Evolutionary conservation across 2,797 vertebrate genomes (phyloP).

Genomic region (Spondyliosoma cantharus): DNA sequence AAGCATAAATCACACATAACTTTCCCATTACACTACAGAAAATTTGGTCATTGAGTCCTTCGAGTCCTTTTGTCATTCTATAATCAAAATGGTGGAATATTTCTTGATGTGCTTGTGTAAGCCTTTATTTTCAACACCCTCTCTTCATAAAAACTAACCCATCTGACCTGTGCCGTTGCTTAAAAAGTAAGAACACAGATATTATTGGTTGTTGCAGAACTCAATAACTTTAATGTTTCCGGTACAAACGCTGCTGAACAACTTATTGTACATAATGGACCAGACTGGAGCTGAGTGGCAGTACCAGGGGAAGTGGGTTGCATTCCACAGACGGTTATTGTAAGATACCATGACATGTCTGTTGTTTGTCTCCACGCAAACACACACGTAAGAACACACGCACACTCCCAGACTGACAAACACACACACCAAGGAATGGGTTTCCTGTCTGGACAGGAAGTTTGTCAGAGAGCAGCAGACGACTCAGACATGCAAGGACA

Average conservation of each 20-base stretch:
- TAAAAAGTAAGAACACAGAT: background rate
- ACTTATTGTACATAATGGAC: constrained; percentile 8
- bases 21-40: constrained; percentile 3
- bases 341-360: constrained; percentile 70
- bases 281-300: constrained; percentile 23
- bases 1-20: background rate
- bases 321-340: constrained; percentile 78
- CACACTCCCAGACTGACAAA: constrained; percentile 62
- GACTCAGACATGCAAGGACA: constrained; percentile 17
- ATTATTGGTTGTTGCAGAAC: background rate
- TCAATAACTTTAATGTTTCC: background rate
- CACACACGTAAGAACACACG: constrained; percentile 50
- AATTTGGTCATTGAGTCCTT: background rate
- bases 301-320: constrained; percentile 51
- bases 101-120: background rate
- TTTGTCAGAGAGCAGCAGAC: constrained; percentile 46
- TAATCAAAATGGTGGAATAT: constrained; percentile 5
- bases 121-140: background rate
- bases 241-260: constrained; percentile 14
- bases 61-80: background rate
- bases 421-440: constrained; percentile 72
- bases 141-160: background rate
- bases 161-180: background rate
- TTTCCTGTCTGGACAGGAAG: constrained; percentile 84
- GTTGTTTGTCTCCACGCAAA: constrained; percentile 66